Evolutionary conservation across 2,888 invertebrate genomes (phyloP).

Genomic region (Dryomyza anilis): DNA sequence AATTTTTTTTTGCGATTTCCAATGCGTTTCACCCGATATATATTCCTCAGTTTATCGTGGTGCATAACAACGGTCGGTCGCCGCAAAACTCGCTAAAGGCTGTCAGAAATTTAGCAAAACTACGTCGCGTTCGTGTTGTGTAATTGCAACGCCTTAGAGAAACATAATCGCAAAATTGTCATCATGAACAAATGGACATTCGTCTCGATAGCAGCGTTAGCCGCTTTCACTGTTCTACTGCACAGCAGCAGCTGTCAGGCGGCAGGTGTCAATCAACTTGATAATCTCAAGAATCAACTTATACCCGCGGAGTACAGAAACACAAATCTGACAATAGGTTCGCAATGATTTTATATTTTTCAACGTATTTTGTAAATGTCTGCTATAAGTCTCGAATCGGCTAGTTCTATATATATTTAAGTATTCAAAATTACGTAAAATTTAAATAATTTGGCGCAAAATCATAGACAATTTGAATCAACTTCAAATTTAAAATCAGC

Average conservation of each 20-base stretch:
- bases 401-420: too few relatives aligned
- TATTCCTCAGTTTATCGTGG: background rate
- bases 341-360: slow-evolving; percentile 17
- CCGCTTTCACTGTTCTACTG: slow-evolving; percentile 38
- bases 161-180: too few relatives aligned
- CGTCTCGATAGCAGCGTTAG: slow-evolving; percentile 37
- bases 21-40: too few relatives aligned
- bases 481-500: too few relatives aligned
- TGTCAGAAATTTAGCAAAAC: background rate
- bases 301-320: slow-evolving; percentile 50
- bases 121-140: background rate
- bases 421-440: too few relatives aligned
- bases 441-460: too few relatives aligned
- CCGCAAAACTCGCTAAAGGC: background rate
- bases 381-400: too few relatives aligned
- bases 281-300: slow-evolving; percentile 47
- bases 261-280: slow-evolving; percentile 40
- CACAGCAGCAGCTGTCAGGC: slow-evolving; percentile 28
- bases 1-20: background rate
- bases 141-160: background rate
- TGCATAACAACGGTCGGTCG: background rate
- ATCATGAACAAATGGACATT: slow-evolving; percentile 35
- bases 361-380: too few relatives aligned
- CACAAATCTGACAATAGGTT: slow-evolving; percentile 49
- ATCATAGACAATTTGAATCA: too few relatives aligned